Evolutionary conservation across 2,888 invertebrate species (phyloP).

Genomic region (Platypus cylindrus): DNA sequence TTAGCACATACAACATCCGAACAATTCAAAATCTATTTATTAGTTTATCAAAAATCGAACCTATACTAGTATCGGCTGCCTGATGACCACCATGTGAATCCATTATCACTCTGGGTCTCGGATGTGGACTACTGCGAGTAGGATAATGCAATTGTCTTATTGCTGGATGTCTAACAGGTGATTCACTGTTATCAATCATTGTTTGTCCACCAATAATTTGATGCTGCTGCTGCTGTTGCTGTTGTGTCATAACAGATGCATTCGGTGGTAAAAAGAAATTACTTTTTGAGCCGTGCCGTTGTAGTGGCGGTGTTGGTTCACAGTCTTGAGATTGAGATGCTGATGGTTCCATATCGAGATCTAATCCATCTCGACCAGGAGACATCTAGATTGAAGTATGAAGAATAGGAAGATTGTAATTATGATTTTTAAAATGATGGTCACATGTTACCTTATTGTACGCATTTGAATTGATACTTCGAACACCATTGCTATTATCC

Average conservation of each 20-base stretch:
- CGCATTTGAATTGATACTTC: conserved; percentile 69
- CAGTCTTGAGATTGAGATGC: conserved; percentile 87
- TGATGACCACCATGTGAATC: too few relatives aligned
- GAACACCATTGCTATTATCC: conserved; percentile 78
- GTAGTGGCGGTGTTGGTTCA: conserved; percentile 78
- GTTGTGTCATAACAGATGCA: conserved; percentile 26
- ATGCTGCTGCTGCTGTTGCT: conserved; percentile 17
- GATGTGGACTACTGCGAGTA: conserved; percentile 68
- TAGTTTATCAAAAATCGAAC: neutral
- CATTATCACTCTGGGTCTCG: conserved; percentile 45
- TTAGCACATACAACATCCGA: too few relatives aligned
- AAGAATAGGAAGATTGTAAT: neutral
- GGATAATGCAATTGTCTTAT: conserved; percentile 41
- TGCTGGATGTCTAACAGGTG: conserved; percentile 35
- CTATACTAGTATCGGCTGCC: too few relatives aligned
- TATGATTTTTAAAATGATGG: conserved; percentile 1
- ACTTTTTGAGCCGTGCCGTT: conserved; percentile 73
- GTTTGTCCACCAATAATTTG: conserved; percentile 21
- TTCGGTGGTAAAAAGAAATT: conserved; percentile 73
- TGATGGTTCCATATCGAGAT: conserved; percentile 78
- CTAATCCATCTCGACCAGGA: conserved; percentile 69
- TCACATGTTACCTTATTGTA: conserved; percentile 76
- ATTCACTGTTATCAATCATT: conserved; percentile 38
- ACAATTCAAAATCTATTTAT: neutral
- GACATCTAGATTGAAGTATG: conserved; percentile 47